Evolutionary conservation across 2,797 vertebrate genomes (phyloP).

Genomic region (Catamblyrhynchus diadema): DNA sequence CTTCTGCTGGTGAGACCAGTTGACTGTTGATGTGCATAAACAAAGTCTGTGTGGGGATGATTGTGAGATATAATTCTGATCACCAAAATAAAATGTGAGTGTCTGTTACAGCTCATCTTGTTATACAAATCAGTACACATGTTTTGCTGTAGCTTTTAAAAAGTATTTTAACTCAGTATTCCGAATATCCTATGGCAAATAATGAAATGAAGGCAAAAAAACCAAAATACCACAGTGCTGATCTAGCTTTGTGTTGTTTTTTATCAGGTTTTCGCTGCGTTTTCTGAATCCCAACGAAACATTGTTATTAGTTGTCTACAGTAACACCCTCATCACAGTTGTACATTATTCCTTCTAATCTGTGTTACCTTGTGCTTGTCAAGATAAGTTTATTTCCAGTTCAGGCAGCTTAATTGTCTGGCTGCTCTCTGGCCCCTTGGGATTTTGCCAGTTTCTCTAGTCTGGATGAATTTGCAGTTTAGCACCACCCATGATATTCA

Average conservation of each 20-base stretch:
- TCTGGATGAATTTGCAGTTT: not conserved
- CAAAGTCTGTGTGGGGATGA: not conserved
- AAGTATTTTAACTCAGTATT: not conserved
- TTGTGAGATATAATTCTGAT: not conserved
- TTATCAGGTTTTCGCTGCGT: not conserved
- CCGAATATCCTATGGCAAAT: not conserved
- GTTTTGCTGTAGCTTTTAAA: not conserved
- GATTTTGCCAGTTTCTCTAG: not conserved
- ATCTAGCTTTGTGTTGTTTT: not conserved
- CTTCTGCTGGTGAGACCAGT: not conserved
- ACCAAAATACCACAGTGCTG: not conserved
- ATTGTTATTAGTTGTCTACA: not conserved
- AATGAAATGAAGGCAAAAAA: not conserved
- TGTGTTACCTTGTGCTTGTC: slow-evolving; percentile 34
- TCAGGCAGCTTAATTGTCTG: not conserved
- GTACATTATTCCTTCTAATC: not conserved
- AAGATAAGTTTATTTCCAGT: slow-evolving; percentile 4
- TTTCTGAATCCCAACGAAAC: not conserved
- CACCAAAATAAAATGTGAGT: not conserved
- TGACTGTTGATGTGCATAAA: not conserved
- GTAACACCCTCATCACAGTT: not conserved
- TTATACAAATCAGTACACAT: not conserved
- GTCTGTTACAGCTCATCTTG: not conserved
- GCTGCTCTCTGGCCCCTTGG: not conserved
- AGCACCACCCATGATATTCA: not conserved